Evolutionary conservation across 2,888 invertebrate species (phyloP).

Genomic region (Drosophila antonietae): DNA sequence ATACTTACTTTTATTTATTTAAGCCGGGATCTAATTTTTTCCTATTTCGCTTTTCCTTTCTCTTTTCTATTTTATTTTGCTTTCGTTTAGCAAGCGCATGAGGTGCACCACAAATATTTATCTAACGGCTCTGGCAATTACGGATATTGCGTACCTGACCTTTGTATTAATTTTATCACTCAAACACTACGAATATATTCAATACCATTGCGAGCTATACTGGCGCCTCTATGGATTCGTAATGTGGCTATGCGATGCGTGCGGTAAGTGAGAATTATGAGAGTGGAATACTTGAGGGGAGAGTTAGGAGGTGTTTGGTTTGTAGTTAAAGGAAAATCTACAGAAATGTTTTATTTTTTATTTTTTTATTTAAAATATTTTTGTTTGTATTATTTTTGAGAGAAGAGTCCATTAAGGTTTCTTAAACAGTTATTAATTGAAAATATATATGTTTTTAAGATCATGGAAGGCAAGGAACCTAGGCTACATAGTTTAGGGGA

Average conservation of each 20-base stretch:
- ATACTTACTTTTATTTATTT: slow-evolving; percentile 33
- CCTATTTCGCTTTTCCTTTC: neutral
- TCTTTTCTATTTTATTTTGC: slow-evolving; percentile 13
- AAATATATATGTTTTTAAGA: too few relatives aligned
- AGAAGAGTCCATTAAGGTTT: too few relatives aligned
- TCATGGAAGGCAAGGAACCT: too few relatives aligned
- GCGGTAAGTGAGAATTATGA: slow-evolving; percentile 85
- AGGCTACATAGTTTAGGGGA: too few relatives aligned
- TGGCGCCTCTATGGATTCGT: slow-evolving; percentile 87
- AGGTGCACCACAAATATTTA: slow-evolving; percentile 91
- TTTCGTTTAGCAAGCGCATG: slow-evolving; percentile 87
- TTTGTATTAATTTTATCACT: slow-evolving; percentile 88
- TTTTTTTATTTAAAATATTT: too few relatives aligned
- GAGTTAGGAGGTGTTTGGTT: too few relatives aligned
- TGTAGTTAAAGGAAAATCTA: too few relatives aligned
- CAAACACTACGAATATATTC: slow-evolving; percentile 86
- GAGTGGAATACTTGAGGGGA: too few relatives aligned
- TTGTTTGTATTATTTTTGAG: too few relatives aligned
- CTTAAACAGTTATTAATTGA: too few relatives aligned
- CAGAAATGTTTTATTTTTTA: neutral
- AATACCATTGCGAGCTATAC: slow-evolving; percentile 85
- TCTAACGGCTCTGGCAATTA: slow-evolving; percentile 89
- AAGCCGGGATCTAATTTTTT: slow-evolving; percentile 12
- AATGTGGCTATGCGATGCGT: slow-evolving; percentile 88
- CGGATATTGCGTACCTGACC: slow-evolving; percentile 89